Evolutionary conservation across 2,797 vertebrate species (phyloP).

Genomic region (Threskiornis aethiopicus): DNA sequence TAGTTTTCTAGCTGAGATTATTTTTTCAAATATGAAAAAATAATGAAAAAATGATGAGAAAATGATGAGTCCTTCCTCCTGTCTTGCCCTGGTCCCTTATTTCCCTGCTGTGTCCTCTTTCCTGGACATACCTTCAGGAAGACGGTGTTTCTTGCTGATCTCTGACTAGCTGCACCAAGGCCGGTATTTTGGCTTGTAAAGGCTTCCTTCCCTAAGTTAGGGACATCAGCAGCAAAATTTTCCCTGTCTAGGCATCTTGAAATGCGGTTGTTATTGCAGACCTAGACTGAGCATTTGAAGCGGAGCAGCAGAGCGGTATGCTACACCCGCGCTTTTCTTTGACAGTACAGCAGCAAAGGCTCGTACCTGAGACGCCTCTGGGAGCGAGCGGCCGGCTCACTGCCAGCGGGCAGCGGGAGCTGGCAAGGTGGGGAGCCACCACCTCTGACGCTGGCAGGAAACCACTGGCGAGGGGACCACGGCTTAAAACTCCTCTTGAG

Average conservation of each 20-base stretch:
- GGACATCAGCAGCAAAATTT: neutral
- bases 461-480: neutral
- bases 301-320: neutral
- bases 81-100: neutral
- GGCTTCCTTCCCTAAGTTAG: neutral
- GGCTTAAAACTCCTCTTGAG: neutral
- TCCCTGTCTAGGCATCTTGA: neutral
- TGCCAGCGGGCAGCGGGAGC: neutral
- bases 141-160: neutral
- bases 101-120: neutral
- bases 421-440: neutral
- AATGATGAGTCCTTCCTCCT: neutral
- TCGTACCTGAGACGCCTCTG: neutral
- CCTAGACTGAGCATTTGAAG: neutral
- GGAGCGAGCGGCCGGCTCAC: rapidly evolving
- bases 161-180: neutral
- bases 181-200: neutral
- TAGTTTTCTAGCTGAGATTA: neutral
- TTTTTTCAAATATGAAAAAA: too few species aligned
- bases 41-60: too few species aligned
- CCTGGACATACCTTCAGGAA: neutral
- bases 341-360: neutral
- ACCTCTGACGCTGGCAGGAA: neutral
- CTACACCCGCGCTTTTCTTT: neutral
- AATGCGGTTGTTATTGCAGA: neutral